Evolutionary conservation across 2,888 invertebrate species (phyloP).

Genomic region (Nematopogon swammerdamellus): DNA sequence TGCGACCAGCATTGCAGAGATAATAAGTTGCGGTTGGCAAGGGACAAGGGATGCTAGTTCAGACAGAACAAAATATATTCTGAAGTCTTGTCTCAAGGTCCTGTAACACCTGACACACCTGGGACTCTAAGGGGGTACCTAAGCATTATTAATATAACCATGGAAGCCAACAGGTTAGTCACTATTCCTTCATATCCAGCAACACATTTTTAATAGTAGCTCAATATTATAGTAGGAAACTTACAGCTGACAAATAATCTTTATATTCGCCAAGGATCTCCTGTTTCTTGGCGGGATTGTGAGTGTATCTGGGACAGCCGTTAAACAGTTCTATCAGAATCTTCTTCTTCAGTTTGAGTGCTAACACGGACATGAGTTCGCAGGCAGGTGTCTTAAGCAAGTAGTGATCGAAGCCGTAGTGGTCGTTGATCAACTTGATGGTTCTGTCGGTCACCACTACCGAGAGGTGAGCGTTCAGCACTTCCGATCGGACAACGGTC

Average conservation of each 20-base stretch:
- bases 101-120: too few relatives aligned
- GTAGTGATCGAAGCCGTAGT: constrained; percentile 94
- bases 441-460: constrained; percentile 83
- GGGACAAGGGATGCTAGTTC: too few relatives aligned
- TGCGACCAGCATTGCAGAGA: too few relatives aligned
- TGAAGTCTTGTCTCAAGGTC: too few relatives aligned
- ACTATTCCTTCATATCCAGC: too few relatives aligned
- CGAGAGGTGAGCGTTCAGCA: constrained; percentile 80
- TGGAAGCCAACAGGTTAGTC: too few relatives aligned
- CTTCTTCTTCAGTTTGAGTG: constrained; percentile 80
- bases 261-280: constrained; percentile 75
- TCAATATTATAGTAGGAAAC: constrained; percentile 19
- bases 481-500: constrained; percentile 85
- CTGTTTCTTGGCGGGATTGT: constrained; percentile 64
- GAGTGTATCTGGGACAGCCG: constrained; percentile 63
- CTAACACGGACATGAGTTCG: constrained; percentile 83
- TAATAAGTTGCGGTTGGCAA: too few relatives aligned
- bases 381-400: constrained; percentile 90
- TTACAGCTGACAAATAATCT: constrained; percentile 78
- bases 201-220: too few relatives aligned
- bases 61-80: too few relatives aligned
- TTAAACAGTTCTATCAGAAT: constrained; percentile 71
- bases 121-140: too few relatives aligned
- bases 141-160: too few relatives aligned
- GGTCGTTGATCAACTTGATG: constrained; percentile 79